A percentile compares a stretch with the other conserved stretches of the same genome.
phyloP scores from a whole-genome alignment of 2,888 invertebrate species.

The Acanthoscelides obtectus region DNA sequence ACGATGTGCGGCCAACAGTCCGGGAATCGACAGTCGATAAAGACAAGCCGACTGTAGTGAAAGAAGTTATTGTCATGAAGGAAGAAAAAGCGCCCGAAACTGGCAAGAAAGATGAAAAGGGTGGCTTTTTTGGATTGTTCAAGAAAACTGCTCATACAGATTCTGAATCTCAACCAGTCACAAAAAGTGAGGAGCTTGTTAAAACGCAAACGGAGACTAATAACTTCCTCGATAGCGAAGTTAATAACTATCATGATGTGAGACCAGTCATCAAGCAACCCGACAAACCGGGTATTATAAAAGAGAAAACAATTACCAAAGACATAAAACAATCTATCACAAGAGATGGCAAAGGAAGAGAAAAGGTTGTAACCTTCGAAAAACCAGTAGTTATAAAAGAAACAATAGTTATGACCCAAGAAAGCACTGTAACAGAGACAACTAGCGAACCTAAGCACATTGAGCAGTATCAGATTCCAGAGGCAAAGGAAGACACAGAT shows the following conservation, averaged over 20 bases:
- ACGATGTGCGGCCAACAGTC: slow-evolving; percentile 21
- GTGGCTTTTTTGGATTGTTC: slow-evolving; percentile 10
- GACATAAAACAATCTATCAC: slow-evolving; percentile 8
- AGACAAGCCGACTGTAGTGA: slow-evolving; percentile 9
- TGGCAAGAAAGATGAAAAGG: slow-evolving; percentile 11
- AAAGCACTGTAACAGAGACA: not conserved
- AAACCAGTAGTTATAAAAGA: not conserved
- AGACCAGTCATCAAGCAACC: slow-evolving; percentile 13
- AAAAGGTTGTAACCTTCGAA: not conserved
- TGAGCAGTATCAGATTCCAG: not conserved
- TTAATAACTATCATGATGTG: slow-evolving; percentile 26
- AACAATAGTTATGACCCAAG: not conserved
- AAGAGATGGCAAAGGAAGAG: slow-evolving; percentile 4
- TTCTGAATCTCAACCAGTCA: slow-evolving; percentile 4
- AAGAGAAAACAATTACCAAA: not conserved
- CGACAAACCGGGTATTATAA: not conserved
- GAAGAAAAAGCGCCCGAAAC: slow-evolving; percentile 10
- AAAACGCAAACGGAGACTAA: slow-evolving; percentile 7
- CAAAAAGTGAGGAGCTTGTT: not conserved
- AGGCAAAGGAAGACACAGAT: slow-evolving; percentile 11
- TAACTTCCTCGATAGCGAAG: slow-evolving; percentile 27
- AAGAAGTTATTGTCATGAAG: slow-evolving; percentile 7
- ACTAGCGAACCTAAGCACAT: not conserved
- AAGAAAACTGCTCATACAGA: slow-evolving; percentile 17
- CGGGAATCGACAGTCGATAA: not conserved